Evolutionary conservation across 92 coral and sea anemone genomes (phyloP).

Genomic region (Epizoanthus rinbou): DNA sequence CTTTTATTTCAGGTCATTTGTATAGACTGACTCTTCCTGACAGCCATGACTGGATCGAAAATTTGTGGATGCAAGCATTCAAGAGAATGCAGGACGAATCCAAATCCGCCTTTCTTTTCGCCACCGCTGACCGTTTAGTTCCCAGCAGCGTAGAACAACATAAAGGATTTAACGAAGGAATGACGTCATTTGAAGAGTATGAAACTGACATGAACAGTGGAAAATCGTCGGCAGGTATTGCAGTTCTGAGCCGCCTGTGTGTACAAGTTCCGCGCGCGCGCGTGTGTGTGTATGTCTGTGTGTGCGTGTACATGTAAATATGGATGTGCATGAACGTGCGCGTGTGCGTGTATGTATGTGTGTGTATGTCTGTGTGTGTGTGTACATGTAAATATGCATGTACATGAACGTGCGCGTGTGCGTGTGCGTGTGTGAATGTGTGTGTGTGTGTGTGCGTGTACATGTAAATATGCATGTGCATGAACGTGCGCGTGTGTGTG

Average conservation of each 20-base stretch:
- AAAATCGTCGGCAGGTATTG: neutral
- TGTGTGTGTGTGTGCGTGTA: too few relatives aligned
- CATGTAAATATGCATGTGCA: too few relatives aligned
- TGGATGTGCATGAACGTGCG: too few relatives aligned
- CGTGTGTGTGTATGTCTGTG: neutral
- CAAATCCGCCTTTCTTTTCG: neutral
- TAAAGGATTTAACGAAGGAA: neutral
- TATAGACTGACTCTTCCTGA: neutral
- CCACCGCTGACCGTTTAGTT: neutral
- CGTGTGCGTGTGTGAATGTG: too few relatives aligned
- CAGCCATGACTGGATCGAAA: conserved; percentile 1
- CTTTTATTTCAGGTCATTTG: neutral
- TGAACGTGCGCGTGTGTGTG: too few relatives aligned
- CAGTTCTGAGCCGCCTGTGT: too few relatives aligned
- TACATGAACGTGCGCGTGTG: too few relatives aligned
- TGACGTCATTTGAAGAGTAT: neutral
- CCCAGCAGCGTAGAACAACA: neutral
- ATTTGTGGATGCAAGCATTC: conserved; percentile 13
- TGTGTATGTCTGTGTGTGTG: too few relatives aligned
- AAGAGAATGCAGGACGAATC: neutral
- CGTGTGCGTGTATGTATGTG: too few relatives aligned
- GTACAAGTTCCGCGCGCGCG: too few relatives aligned
- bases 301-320: neutral
- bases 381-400: neutral
- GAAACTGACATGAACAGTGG: neutral